phyloP scores from a whole-genome alignment of 2,113 vertebrate species.

The Oryzias javanicus region DNA sequence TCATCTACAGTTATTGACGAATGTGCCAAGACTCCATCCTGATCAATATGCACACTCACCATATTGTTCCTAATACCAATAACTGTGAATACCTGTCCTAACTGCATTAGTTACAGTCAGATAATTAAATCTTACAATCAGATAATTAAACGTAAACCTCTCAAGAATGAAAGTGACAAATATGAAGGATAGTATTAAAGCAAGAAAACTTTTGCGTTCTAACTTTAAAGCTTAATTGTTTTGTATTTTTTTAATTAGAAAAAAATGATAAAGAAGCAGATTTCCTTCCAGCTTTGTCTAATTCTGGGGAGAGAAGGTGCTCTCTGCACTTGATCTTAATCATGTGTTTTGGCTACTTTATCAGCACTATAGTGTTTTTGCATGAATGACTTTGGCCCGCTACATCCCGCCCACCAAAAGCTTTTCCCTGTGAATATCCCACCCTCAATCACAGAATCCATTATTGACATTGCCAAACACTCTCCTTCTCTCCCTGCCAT shows the following conservation, averaged over 20 bases:
- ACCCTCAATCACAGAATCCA: conserved; percentile 55
- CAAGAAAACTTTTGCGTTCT: conserved; percentile 1
- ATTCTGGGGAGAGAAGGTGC: conserved; percentile 11
- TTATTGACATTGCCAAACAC: conserved; percentile 72
- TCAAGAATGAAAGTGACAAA: conserved; percentile 22
- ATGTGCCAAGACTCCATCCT: conserved; percentile 46
- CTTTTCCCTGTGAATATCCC: conserved; percentile 48
- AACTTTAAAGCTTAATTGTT: conserved; percentile 3
- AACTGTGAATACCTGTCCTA: conserved; percentile 57
- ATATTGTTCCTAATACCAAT: conserved; percentile 72
- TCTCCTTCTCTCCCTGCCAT: conserved; percentile 64
- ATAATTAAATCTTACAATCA: conserved; percentile 71
- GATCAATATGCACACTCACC: conserved; percentile 70
- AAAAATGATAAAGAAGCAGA: neutral
- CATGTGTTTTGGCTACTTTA: conserved; percentile 34
- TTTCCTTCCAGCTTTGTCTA: neutral
- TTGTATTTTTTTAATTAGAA: conserved; percentile 14
- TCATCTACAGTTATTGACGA: conserved; percentile 73
- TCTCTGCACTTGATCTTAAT: conserved; percentile 21
- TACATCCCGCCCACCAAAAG: conserved; percentile 52
- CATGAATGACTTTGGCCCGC: conserved; percentile 48
- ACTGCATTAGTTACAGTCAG: conserved; percentile 66
- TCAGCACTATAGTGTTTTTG: conserved; percentile 34
- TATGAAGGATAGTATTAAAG: neutral
- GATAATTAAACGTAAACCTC: conserved; percentile 66